phyloP scores from a whole-genome alignment of 2,888 invertebrate species.

The Chrysomela aeneicollis region DNA sequence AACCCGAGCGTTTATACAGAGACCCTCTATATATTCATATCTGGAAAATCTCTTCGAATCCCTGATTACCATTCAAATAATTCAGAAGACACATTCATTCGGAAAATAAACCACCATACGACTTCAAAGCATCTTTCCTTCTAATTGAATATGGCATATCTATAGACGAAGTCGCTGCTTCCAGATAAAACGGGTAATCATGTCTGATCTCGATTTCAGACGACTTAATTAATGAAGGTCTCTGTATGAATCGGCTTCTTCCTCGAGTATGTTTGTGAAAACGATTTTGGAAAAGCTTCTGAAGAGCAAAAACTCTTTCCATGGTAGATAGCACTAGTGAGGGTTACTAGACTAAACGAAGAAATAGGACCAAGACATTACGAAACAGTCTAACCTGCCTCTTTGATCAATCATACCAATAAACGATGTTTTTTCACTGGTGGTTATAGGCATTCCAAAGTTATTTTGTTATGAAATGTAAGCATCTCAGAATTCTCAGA shows the following conservation, averaged over 20 bases:
- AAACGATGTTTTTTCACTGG: no score
- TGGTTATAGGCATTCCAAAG: no score
- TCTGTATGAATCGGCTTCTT: slow-evolving; percentile 4
- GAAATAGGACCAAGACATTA: no score
- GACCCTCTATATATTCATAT: slow-evolving; percentile 35
- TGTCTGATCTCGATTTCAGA: slow-evolving; percentile 33
- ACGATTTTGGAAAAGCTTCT: no score
- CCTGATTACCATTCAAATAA: slow-evolving; percentile 42
- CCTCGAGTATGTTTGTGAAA: not conserved
- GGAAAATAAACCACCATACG: slow-evolving; percentile 39
- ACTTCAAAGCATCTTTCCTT: slow-evolving; percentile 41
- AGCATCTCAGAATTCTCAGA: no score
- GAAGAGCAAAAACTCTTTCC: no score
- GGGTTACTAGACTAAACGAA: no score
- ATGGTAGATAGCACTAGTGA: no score
- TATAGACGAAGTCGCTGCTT: slow-evolving; percentile 35
- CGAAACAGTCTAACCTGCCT: no score
- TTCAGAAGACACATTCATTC: slow-evolving; percentile 35
- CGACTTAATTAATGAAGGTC: slow-evolving; percentile 30
- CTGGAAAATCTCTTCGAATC: slow-evolving; percentile 38
- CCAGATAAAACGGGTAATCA: slow-evolving; percentile 35
- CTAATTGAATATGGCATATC: slow-evolving; percentile 42
- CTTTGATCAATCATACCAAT: no score
- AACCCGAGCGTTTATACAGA: slow-evolving; percentile 14
- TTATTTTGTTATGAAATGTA: no score